A percentile compares a stretch with the other conserved stretches of the same genome.
These are phyloP conservation scores for Daubentonia madagascariensis DNA, from an alignment of 2,113 vertebrate species.

Conservation along the genomic window DNA sequence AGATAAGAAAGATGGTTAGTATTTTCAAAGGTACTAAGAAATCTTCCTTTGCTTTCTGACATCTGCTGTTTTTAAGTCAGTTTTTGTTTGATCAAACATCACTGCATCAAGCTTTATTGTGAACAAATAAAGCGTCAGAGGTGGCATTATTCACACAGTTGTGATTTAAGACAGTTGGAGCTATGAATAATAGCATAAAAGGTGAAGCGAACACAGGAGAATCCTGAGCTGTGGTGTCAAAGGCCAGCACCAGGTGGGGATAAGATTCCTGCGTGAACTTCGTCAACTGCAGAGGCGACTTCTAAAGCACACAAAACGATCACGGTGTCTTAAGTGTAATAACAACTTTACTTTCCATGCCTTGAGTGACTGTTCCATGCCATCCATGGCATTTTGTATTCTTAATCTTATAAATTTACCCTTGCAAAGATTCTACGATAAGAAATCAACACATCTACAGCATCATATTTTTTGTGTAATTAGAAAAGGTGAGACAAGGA, in stretches of 20 bases:
- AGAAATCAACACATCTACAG: neutral
- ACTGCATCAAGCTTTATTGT: neutral
- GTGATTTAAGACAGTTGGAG: neutral
- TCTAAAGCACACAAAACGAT: neutral
- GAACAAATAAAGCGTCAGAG: neutral
- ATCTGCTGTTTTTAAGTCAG: neutral
- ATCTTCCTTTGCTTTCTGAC: neutral
- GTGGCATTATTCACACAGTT: neutral
- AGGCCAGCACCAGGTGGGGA: neutral
- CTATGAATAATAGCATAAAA: neutral
- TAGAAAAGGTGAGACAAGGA: neutral
- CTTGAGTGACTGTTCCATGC: neutral
- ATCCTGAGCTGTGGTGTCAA: neutral
- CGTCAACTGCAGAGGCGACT: neutral
- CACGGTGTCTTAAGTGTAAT: accelerated
- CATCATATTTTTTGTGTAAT: neutral
- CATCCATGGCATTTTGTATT: no score
- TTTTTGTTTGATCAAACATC: neutral
- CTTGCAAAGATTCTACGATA: neutral
- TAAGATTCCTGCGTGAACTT: neutral
- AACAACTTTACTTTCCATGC: no score
- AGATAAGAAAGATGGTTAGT: neutral
- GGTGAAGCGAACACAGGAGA: no score
- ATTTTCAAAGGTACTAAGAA: neutral
- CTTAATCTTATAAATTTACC: neutral